Evolutionary conservation across 2,888 invertebrate species (phyloP).

Genomic region (Eumacrocentrus americanus): DNA sequence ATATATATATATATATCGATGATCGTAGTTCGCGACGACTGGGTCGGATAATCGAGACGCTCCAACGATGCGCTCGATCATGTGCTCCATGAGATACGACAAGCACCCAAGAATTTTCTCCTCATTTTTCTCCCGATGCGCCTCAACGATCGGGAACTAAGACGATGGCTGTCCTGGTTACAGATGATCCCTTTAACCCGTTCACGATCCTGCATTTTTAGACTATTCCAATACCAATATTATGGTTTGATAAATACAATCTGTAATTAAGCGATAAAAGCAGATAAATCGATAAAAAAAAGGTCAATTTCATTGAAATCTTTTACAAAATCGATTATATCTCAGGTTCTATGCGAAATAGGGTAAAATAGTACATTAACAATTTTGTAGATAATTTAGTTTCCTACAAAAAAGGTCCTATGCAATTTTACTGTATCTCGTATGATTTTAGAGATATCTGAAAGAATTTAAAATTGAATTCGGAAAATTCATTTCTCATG

Average conservation of each 20-base stretch:
- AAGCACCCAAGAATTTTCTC: not conserved
- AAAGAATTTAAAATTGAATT: no score
- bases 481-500: no score
- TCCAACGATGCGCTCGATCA: not conserved
- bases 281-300: no score
- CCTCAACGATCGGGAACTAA: not conserved
- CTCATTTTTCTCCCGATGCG: not conserved
- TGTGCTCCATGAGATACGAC: not conserved
- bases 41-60: not conserved
- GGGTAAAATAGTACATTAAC: no score
- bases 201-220: not conserved
- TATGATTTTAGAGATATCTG: no score
- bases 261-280: no score
- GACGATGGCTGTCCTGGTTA: not conserved
- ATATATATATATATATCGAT: conserved; percentile 1
- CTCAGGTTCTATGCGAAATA: no score
- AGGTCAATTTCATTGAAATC: no score
- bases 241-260: not conserved
- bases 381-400: no score
- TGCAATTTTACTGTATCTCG: no score
- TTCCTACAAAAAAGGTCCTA: no score
- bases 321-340: no score
- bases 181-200: not conserved
- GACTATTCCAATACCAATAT: not conserved
- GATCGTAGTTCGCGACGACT: not conserved